These are phyloP conservation scores for Phymorhynchus buccinoides DNA, from an alignment of 1,140 invertebrate genomes.

Conservation along the genomic window DNA sequence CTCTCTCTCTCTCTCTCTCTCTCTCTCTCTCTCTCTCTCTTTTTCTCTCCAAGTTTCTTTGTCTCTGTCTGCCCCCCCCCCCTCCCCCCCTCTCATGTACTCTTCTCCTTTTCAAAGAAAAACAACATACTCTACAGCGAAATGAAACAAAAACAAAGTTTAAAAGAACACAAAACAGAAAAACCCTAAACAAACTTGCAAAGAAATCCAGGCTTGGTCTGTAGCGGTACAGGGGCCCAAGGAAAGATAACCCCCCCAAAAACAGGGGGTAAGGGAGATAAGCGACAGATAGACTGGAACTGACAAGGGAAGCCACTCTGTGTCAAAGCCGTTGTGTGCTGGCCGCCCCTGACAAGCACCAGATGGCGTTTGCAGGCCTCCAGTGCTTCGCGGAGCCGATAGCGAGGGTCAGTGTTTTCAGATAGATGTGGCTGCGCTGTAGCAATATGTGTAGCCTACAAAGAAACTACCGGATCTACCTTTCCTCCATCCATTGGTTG, in stretches of 20 bases:
- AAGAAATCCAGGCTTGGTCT: neutral
- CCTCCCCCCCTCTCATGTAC: too few species aligned
- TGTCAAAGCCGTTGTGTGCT: constrained; percentile 24
- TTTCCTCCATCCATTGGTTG: too few species aligned
- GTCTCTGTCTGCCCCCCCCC: too few species aligned
- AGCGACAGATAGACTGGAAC: constrained; percentile 23
- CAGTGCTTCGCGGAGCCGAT: neutral
- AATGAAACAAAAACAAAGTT: neutral
- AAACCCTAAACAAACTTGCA: neutral
- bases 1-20: neutral
- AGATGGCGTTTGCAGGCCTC: constrained; percentile 10
- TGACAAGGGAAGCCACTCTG: constrained; percentile 32
- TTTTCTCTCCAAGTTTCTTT: too few species aligned
- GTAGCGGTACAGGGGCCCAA: too few species aligned
- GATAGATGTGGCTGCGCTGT: too few species aligned
- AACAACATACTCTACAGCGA: neutral
- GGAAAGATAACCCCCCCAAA: constrained; percentile 22
- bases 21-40: neutral
- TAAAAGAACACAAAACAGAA: neutral
- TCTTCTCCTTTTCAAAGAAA: too few species aligned
- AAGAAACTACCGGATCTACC: too few species aligned
- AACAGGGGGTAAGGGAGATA: constrained; percentile 3
- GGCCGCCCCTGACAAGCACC: constrained; percentile 10
- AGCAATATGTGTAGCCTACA: too few species aligned
- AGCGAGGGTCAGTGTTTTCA: neutral